Evolutionary conservation across 2,888 invertebrate genomes (phyloP), one percentile per base, ranked within the genome.

Genomic region (Corbicula japonica): DNA sequence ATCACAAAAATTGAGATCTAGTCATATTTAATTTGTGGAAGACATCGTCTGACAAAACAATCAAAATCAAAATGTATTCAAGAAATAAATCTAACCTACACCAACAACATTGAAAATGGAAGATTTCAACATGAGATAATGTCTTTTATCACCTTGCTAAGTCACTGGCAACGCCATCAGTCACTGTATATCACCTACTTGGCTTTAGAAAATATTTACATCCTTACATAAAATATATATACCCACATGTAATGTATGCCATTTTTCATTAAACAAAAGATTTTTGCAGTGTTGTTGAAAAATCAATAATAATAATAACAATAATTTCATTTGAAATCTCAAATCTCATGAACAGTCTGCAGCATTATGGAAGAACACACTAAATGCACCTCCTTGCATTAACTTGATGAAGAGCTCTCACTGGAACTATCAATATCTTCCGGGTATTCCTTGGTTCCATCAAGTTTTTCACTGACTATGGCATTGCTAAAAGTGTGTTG

Each of bases 1-100:
- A 70, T 58, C 58, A 54, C 52, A 28, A 38, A n/a, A 52, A 26
- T 56, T 73, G 73, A 73, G 73, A 73, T 73, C 73, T 73, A 58
- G 54, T 65, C 41, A 58, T 66, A 48, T 63, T 41, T 34, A 28
- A 48, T 46, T 48, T 34, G 28, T 34, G 73, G 73, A 65, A 73
- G 65, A 65, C 65, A 65, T 56, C 23, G n/a, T n/a, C n/a, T n/a
- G n/a, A n/a, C n/a, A n/a, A n/a, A n/a, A n/a, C n/a, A n/a, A n/a
- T n/a, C n/a, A n/a, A n/a, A n/a, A n/a, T n/a, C n/a, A 41, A 66
- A 6, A 66, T 23, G 52, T 28, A 66, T 52, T n/a, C n/a, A 41
- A 66, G 26, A 28, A 60, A 54, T 54, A 54, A 48, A 34, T 50
- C 65, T 65, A 65, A 41, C 66, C 66, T 66, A 66, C 66, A 66